A percentile compares a stretch with the other conserved stretches of the same genome.
These are phyloP conservation scores for Anser brachyrhynchus DNA, from an alignment of 2,113 vertebrate species.

Conservation along the genomic window DNA sequence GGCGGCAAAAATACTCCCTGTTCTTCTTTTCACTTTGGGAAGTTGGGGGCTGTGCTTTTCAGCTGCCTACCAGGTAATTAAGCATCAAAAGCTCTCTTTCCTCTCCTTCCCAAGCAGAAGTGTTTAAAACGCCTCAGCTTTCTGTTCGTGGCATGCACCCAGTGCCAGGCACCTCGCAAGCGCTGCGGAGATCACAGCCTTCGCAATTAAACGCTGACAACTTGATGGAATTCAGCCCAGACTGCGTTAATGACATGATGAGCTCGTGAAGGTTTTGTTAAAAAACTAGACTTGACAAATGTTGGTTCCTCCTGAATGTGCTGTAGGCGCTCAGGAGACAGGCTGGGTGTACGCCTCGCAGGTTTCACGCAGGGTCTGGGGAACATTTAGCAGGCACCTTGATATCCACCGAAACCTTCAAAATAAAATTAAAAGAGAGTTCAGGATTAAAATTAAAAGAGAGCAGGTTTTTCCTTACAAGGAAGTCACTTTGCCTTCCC, in stretches of 20 bases:
- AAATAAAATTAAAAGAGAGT: accelerated
- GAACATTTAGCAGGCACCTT: background rate
- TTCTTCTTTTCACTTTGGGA: background rate
- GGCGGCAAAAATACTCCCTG: background rate
- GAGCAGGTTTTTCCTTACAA: background rate
- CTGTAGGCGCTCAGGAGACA: background rate
- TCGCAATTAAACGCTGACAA: background rate
- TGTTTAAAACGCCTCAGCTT: background rate
- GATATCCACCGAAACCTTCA: accelerated
- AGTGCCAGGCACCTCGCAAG: background rate
- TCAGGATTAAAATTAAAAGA: background rate
- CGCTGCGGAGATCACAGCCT: background rate
- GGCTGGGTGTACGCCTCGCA: background rate
- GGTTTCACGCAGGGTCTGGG: background rate
- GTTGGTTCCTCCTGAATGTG: background rate
- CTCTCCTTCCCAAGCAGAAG: background rate
- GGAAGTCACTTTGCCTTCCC: background rate
- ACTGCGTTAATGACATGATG: background rate
- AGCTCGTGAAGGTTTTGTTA: background rate
- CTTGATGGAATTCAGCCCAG: background rate
- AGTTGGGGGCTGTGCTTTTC: background rate
- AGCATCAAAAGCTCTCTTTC: background rate
- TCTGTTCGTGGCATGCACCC: background rate
- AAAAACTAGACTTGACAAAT: background rate
- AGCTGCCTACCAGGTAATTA: background rate